phyloP scores from a whole-genome alignment of 2,797 vertebrate species.

The Pantherophis alleghaniensis region DNA sequence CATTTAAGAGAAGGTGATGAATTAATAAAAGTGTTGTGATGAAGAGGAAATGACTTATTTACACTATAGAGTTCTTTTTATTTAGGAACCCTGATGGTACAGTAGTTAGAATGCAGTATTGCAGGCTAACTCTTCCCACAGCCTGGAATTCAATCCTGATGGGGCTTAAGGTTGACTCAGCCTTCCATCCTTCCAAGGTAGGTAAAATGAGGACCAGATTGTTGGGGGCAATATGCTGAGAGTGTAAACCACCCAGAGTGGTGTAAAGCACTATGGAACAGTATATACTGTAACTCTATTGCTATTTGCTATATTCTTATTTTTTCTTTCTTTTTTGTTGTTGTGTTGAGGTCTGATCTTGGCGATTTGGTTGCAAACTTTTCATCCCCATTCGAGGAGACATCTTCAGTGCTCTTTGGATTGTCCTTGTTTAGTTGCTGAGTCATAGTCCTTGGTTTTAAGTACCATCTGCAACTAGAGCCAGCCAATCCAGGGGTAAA shows the following conservation, averaged over 20 bases:
- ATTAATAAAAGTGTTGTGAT: not conserved
- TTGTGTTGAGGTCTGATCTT: not conserved
- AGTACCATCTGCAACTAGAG: no score
- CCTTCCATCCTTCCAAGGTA: not conserved
- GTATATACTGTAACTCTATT: not conserved
- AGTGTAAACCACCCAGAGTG: not conserved
- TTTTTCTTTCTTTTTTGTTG: not conserved
- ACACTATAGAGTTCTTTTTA: not conserved
- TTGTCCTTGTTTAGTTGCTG: no score
- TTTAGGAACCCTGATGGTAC: not conserved
- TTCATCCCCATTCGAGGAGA: no score
- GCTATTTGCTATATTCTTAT: not conserved
- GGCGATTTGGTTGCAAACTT: no score
- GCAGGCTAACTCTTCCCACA: not conserved
- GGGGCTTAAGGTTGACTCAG: not conserved
- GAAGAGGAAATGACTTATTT: not conserved
- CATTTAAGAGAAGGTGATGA: not conserved
- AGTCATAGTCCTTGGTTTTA: no score
- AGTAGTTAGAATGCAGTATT: not conserved
- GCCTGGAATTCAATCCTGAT: not conserved
- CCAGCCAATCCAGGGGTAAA: no score
- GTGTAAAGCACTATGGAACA: no score
- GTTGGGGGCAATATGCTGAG: not conserved
- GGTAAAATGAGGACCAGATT: not conserved
- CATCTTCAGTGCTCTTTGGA: no score